These are phyloP conservation scores for Calameuta pallipes DNA, from an alignment of 2,888 invertebrate species.

Conservation along the genomic window DNA sequence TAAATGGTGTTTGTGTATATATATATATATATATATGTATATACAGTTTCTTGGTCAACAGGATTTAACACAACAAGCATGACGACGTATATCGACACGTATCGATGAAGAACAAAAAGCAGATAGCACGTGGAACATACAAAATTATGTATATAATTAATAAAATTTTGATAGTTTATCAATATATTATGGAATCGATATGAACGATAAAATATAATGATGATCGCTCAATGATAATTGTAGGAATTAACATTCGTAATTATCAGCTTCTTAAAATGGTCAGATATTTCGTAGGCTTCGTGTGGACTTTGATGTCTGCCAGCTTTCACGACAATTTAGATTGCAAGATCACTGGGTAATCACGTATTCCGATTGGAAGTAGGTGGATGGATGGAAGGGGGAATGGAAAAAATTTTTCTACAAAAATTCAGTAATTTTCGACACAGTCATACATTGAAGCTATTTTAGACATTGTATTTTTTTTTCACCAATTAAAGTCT, in stretches of 20 bases:
- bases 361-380: neutral
- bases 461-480: no score
- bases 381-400: neutral
- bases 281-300: neutral
- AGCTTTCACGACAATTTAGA: neutral
- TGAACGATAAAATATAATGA: neutral
- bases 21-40: neutral
- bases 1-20: neutral
- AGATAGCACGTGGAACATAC: neutral
- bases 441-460: no score
- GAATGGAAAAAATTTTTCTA: neutral
- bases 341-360: neutral
- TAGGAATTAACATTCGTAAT: neutral
- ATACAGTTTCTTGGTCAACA: neutral
- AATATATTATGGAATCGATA: neutral
- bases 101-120: neutral
- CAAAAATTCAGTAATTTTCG: no score
- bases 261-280: neutral
- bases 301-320: neutral
- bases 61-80: neutral
- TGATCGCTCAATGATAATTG: neutral
- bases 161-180: neutral
- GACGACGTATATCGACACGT: neutral
- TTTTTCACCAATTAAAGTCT: neutral
- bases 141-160: neutral